Base-by-base conservation (phyloP, 2,888 invertebrate species). In the Acanthoscelides obtectus region DNA sequence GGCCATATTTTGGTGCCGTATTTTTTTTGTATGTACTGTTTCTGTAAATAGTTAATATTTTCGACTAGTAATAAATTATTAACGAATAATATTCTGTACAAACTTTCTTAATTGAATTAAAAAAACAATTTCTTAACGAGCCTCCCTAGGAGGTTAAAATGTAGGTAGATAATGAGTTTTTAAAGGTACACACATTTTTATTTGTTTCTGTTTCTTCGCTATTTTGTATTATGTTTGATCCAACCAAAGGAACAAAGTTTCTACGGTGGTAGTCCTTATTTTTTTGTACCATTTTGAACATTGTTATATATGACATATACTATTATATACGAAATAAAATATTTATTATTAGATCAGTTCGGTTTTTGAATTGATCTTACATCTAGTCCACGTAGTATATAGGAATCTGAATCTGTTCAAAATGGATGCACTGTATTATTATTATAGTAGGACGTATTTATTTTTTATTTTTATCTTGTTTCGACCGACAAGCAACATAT, bases 361-460 rank as follows among this genome's bases (percentile, higher is more conserved):
- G 12, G 45, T 12, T 45, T 12, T 3, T 12, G 45, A 45, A 12
- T 17, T 12, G 45, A 45, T 45, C 45, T 45, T 45, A 80, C 77
- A 77, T 81, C 81, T 81, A 81, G 81, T 81, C 81, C 77, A 77
- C 75, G 73, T 81, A 81, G 81, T 75, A 75, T 45, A 45, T 80
- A 81, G 79, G 80, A 76, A 76, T 72, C 72, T 75, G 80, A 76
- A 76, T 72, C 72, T 75, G 80, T 81, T 80, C 80, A 79, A 78
- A 79, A 79, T 80, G 80, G 77, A 73, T 76, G 74, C 73, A 74
- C 71, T 74, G 73, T 77, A 75, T 74, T 77, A 74, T 75, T 77
- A n/a, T n/a, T n/a, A n/a, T n/a, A 12, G 45, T 78, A 77, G 75
- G 74, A 71, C 72, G 74, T 75, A 73, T 66, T 66, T 66, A 66